phyloP scores from a whole-genome alignment of 1,140 invertebrate species.

The Acromyrmex charruanus region DNA sequence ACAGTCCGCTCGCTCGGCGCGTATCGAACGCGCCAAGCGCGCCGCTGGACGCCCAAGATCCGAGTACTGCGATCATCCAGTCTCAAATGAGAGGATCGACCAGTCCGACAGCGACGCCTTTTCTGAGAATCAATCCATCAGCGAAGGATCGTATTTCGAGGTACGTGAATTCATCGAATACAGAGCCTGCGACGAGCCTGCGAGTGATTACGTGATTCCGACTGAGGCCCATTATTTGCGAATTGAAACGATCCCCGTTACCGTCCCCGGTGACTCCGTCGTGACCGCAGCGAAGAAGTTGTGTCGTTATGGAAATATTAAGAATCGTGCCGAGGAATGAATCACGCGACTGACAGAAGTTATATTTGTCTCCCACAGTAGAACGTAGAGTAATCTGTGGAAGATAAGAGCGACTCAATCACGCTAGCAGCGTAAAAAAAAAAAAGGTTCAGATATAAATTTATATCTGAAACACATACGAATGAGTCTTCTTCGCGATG shows the following conservation, averaged over 20 bases:
- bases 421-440: background rate
- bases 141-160: slow-evolving; percentile 86
- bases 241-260: slow-evolving; percentile 18
- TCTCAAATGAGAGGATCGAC: slow-evolving; percentile 68
- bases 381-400: slow-evolving; percentile 1
- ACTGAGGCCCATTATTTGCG: slow-evolving; percentile 22
- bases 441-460: background rate
- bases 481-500: background rate
- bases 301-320: slow-evolving; percentile 7
- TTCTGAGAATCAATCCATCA: slow-evolving; percentile 81
- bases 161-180: slow-evolving; percentile 67
- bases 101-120: slow-evolving; percentile 84
- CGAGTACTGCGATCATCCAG: slow-evolving; percentile 66
- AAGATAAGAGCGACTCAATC: slow-evolving; percentile 29
- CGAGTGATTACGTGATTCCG: background rate
- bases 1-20: slow-evolving; percentile 75
- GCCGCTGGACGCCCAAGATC: slow-evolving; percentile 65
- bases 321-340: background rate
- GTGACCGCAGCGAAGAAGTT: background rate
- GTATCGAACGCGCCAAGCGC: slow-evolving; percentile 72
- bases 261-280: background rate
- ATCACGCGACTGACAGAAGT: slow-evolving; percentile 34
- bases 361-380: slow-evolving; percentile 10
- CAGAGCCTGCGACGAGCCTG: background rate
- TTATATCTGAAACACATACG: background rate